phyloP scores from a whole-genome alignment of 2,797 vertebrate genomes.

The Novumbra hubbsi region DNA sequence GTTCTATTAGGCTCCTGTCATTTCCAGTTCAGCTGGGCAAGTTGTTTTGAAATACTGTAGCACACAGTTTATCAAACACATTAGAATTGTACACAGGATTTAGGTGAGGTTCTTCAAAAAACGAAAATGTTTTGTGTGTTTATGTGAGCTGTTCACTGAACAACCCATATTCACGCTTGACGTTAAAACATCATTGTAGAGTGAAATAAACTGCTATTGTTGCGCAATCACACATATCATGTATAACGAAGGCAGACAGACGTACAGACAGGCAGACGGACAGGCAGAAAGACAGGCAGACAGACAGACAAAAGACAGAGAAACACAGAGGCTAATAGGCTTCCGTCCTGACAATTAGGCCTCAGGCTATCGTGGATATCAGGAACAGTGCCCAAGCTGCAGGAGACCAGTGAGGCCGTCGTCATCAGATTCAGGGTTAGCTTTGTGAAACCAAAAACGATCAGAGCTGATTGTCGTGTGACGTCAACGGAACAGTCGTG shows the following conservation, averaged over 20 bases:
- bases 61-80: conserved; percentile 36
- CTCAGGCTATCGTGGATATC: not conserved
- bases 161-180: not conserved
- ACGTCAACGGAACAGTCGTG: too few relatives aligned
- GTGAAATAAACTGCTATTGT: not conserved
- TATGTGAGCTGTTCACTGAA: not conserved
- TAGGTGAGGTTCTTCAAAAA: not conserved
- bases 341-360: not conserved
- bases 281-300: too few relatives aligned
- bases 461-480: too few relatives aligned
- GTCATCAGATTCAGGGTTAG: conserved; percentile 10
- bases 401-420: not conserved
- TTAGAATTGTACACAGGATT: conserved; percentile 1
- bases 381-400: not conserved
- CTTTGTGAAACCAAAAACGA: too few relatives aligned
- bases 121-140: not conserved
- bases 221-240: not conserved
- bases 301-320: not conserved
- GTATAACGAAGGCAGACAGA: too few relatives aligned
- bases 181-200: not conserved
- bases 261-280: too few relatives aligned
- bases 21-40: conserved; percentile 56
- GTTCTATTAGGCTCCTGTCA: conserved; percentile 50
- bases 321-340: not conserved
- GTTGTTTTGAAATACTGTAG: conserved; percentile 35